Evolutionary conservation across 2,888 invertebrate species (phyloP), one percentile per base, ranked within the genome.

Genomic region (Chrysolina oricalcia): DNA sequence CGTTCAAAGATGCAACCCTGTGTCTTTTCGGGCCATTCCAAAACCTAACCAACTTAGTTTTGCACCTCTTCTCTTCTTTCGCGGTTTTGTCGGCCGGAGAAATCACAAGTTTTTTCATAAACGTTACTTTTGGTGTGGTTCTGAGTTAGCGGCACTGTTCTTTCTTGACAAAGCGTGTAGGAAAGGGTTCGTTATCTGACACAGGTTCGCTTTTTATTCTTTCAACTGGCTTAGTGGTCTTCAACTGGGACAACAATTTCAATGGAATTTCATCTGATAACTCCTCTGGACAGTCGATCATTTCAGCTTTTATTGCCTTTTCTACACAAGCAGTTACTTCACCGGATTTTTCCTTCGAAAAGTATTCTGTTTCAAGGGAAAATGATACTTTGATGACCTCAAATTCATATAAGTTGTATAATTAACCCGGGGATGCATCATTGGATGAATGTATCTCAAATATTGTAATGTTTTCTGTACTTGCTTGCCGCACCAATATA

Each of bases 1-100:
- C 97, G 86, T 97, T 97, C 41, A 97, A 88, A 2, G 97, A 96
- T 48, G 97, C 97, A 88, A 96, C 96, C 80, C 97, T 92, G 86
- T 95, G 95, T 62, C 94, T 91, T 88, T 96, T 96, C 27, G 95
- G 95, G 0, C 94, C 95, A 79, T 91, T 91, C 94, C 94, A 94
- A 89, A 94, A 93, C 0, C 93, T 92, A 75, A 92, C 90, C 48
- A 83, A 48, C 76, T 84, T 84, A 0, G 80, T 80, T 78, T 82
- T 81, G 19, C 80, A 74, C 59, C 68, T 80, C 15, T 80, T 77
- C 17, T 81, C 79, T 23, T 80, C 74, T 15, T 59, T 68, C 13
- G 78, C 56, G n/a, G 65, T 72, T 66, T 78, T 77, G 23, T 65
- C 71, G 23, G 75, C 78, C 17, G 70, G 23, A 23, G 70, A 23